Evolutionary conservation across 1,140 invertebrate species (phyloP), one percentile per base, ranked within the genome.

Genomic region (Muscidifurax raptorellus): DNA sequence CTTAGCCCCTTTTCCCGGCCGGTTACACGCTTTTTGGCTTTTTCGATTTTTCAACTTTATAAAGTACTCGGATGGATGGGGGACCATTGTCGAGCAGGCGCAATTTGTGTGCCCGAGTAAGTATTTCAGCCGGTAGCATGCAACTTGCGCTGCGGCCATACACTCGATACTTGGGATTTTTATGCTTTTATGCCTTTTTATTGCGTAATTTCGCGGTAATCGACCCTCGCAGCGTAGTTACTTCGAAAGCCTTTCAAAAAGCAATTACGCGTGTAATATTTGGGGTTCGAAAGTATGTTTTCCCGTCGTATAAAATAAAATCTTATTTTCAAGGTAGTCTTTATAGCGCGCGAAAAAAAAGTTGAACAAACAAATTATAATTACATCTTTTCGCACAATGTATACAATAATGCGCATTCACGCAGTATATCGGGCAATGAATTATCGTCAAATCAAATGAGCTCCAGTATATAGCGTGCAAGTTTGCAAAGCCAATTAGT

Each of bases 21-120:
- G 52, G 52, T 59, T 59, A 47, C 22, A 15, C 44, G 25, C 44
- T n/a, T 25, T 40, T 76, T n/a, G 9, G 18, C 52, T 59, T 75
- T 25, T n/a, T 32, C 40, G 28, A 25, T 64, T 75, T 40, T 74
- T 74, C 18, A 47, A 83, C 22, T 64, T 47, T 40, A 5, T 83
- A 52, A 78, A 83, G 28, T 27, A 72, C 30, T 72, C 32, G 22
- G 10, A 59, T 0, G 67, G 1, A 0, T 9, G 66, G 40, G 15
- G 22, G 52, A 18, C 30, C 80, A 74, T 52, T 75, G 2, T 28
- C 52, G 27, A 59, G 18, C 52, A 13, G 78, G 18, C 27, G 27
- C 30, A 27, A 52, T 72, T 71, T 32, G 36, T 44, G 5, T 59
- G n/a, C 30, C 18, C 12, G 18, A 18, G 18, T n/a, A 59, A 18